Conservation (phyloP, 1,140 invertebrate species). For the Tetranychus urticae region DNA sequence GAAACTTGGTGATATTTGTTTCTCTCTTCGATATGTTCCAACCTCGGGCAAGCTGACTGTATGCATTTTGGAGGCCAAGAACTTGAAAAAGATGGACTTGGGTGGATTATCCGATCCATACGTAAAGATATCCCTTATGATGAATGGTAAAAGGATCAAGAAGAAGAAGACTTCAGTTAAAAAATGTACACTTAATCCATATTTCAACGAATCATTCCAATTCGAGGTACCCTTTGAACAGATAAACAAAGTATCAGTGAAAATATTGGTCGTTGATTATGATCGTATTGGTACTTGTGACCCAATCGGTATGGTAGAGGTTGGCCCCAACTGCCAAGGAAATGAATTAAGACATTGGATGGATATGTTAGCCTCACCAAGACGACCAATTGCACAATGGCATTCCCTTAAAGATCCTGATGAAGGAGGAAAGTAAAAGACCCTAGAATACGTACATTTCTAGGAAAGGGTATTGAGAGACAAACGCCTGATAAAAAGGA, state of each 20-base stretch:
- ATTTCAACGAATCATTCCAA: constrained; percentile 99
- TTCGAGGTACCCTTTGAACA: constrained; percentile 99
- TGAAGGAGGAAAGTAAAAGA: constrained; percentile 18
- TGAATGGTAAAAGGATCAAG: constrained; percentile 54
- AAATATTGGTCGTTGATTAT: constrained; percentile 97
- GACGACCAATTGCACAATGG: constrained; percentile 97
- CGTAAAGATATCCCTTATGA: constrained; percentile 34
- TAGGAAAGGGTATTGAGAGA: no score
- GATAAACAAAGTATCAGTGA: constrained; percentile 98
- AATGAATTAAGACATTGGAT: constrained; percentile 98
- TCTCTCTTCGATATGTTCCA: constrained; percentile 51
- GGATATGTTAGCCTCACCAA: constrained; percentile 91
- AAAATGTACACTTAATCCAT: constrained; percentile 99
- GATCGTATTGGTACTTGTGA: constrained; percentile 98
- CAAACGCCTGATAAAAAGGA: no score
- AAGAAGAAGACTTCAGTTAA: constrained; percentile 99
- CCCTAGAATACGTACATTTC: no score
- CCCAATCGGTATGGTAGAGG: constrained; percentile 53
- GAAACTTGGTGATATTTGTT: constrained; percentile 49
- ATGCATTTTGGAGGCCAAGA: constrained; percentile 48
- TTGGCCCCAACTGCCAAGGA: constrained; percentile 19
- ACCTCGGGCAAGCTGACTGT: constrained; percentile 47
- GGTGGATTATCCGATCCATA: constrained; percentile 76
- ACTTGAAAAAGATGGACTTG: constrained; percentile 54
- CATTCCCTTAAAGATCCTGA: constrained; percentile 93